Conservation (phyloP, 2,797 vertebrate genomes). For the Monodelphis domestica region DNA sequence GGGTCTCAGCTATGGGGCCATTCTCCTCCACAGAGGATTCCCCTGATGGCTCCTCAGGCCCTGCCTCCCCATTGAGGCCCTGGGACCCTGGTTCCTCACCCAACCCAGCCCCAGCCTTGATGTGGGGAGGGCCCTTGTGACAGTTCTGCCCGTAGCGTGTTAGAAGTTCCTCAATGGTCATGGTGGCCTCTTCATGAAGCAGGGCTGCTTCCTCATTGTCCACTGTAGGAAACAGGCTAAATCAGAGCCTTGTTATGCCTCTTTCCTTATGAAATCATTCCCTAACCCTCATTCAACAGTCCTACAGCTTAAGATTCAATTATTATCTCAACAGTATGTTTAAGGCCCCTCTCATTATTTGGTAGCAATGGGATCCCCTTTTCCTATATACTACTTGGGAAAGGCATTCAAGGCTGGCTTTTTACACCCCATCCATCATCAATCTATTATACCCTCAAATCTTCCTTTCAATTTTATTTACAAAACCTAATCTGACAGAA, state of each 20-base stretch:
- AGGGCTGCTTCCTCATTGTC: conserved; percentile 97
- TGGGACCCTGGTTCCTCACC: conserved; percentile 83
- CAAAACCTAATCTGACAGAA: conserved; percentile 51
- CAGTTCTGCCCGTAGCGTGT: conserved; percentile 96
- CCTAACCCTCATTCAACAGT: not conserved
- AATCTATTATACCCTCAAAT: conserved; percentile 35
- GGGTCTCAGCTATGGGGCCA: conserved; percentile 83
- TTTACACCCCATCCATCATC: conserved; percentile 42
- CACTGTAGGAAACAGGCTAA: conserved; percentile 86
- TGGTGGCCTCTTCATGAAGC: conserved; percentile 97
- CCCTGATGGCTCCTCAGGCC: conserved; percentile 82
- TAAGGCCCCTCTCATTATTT: conserved; percentile 25
- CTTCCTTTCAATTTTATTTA: conserved; percentile 48
- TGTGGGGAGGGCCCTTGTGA: conserved; percentile 87
- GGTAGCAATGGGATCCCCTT: conserved; percentile 34
- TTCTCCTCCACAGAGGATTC: conserved; percentile 86
- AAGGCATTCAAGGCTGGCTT: conserved; percentile 30
- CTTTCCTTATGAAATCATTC: conserved; percentile 19
- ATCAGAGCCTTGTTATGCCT: conserved; percentile 59
- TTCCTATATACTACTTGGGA: conserved; percentile 17
- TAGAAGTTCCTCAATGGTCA: conserved; percentile 98
- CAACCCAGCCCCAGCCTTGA: conserved; percentile 83
- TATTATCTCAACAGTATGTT: conserved; percentile 21
- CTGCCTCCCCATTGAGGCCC: conserved; percentile 89
- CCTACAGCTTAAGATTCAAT: not conserved